These are phyloP conservation scores for Crambe crambe DNA, from an alignment of 37 sponge, comb jelly and placozoan genomes.

Conservation along the genomic window DNA sequence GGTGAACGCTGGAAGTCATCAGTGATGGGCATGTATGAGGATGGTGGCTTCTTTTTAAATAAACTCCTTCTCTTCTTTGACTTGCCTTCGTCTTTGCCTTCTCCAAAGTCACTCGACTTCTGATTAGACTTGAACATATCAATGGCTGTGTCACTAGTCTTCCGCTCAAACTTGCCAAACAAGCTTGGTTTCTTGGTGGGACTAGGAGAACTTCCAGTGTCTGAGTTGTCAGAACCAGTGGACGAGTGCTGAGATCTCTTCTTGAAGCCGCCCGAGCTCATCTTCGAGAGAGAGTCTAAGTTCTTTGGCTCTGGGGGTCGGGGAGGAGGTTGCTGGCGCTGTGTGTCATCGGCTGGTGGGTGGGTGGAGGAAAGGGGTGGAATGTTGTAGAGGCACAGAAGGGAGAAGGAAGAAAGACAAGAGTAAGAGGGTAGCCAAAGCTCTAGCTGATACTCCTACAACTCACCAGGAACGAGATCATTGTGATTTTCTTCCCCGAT, in stretches of 20 bases:
- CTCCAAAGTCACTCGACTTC: background rate
- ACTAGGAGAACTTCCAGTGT: background rate
- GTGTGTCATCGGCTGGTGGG: no score
- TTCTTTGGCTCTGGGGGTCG: background rate
- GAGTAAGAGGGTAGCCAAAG: no score
- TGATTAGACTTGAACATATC: background rate
- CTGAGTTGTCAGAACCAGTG: background rate
- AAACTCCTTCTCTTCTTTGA: constrained; percentile 4
- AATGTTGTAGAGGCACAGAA: no score
- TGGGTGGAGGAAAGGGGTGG: no score
- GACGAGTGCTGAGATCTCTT: background rate
- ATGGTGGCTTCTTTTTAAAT: constrained; percentile 1
- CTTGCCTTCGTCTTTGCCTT: constrained; percentile 10
- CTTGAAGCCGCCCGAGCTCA: background rate
- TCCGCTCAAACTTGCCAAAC: background rate
- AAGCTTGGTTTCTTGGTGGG: background rate
- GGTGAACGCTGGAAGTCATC: constrained; percentile 7
- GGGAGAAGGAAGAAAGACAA: no score
- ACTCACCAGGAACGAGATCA: background rate
- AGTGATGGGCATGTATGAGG: background rate
- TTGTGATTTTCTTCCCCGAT: constrained; percentile 4
- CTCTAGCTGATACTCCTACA: no score
- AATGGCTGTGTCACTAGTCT: background rate
- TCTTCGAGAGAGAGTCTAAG: background rate
- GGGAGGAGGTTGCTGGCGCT: background rate